Conservation (phyloP, 2,113 vertebrate species). For the Cardinalis cardinalis region DNA sequence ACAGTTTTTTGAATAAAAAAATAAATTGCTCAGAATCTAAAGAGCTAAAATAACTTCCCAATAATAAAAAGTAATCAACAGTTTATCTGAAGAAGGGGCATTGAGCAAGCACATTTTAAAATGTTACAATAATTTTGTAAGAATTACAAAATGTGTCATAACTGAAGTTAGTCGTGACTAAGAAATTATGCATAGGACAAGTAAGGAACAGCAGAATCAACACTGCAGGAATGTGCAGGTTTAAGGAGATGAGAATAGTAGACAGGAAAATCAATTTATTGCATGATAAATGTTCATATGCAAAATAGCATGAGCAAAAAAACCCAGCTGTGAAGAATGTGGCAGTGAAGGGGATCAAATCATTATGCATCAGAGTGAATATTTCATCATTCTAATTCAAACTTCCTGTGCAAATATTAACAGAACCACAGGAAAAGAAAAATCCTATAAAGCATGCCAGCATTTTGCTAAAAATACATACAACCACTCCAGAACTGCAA, state of each 20-base stretch:
- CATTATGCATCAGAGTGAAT: neutral
- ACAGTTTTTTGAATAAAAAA: neutral
- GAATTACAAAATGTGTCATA: neutral
- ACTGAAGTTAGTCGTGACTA: neutral
- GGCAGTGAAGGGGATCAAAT: neutral
- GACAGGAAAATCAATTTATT: constrained; percentile 23
- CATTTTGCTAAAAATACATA: neutral
- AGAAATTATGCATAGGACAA: neutral
- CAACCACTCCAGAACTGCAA: neutral
- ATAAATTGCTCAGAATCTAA: neutral
- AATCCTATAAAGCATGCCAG: neutral
- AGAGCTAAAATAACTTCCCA: neutral
- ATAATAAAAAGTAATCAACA: neutral
- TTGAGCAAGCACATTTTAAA: neutral
- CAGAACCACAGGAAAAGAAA: neutral
- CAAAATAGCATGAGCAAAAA: neutral
- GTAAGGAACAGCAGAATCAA: neutral
- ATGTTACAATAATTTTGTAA: neutral
- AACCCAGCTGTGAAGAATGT: neutral
- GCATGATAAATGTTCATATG: neutral
- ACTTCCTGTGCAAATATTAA: constrained; percentile 1
- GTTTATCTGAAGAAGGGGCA: neutral
- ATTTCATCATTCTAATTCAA: constrained; percentile 11
- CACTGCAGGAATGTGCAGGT: neutral
- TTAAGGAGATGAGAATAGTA: neutral